Evolutionary conservation across 2,797 vertebrate species (phyloP).

Genomic region (Mallotus villosus): DNA sequence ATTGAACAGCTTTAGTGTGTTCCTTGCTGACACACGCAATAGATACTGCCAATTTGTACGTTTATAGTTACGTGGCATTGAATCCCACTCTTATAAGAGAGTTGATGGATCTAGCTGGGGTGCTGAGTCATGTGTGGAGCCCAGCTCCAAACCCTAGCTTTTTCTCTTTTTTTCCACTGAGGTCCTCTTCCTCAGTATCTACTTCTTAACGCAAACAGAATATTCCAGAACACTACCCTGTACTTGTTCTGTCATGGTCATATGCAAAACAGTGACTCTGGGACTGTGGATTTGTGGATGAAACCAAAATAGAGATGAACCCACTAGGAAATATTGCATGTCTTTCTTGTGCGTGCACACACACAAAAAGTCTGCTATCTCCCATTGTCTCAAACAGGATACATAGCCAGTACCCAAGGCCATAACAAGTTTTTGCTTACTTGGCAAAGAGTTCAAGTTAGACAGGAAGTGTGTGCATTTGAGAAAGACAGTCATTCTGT

Average conservation of each 20-base stretch:
- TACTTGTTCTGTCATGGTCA: background rate
- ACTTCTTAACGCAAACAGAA: background rate
- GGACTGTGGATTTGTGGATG: background rate
- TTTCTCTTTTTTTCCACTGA: background rate
- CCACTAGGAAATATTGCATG: background rate
- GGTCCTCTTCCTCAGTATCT: background rate
- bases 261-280: background rate
- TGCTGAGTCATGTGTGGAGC: no score
- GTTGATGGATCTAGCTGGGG: no score
- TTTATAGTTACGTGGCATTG: no score
- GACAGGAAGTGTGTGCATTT: conserved; percentile 47
- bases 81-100: no score
- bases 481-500: background rate
- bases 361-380: background rate
- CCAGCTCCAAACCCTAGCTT: no score
- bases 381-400: conserved; percentile 38
- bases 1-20: no score
- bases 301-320: background rate
- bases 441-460: conserved; percentile 42
- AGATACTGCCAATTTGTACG: no score
- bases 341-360: background rate
- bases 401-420: conserved; percentile 35
- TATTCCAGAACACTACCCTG: background rate
- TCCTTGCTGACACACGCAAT: no score
- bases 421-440: conserved; percentile 55